phyloP scores from a whole-genome alignment of 2,797 vertebrate genomes.

The Micrastur ruficollis region DNA sequence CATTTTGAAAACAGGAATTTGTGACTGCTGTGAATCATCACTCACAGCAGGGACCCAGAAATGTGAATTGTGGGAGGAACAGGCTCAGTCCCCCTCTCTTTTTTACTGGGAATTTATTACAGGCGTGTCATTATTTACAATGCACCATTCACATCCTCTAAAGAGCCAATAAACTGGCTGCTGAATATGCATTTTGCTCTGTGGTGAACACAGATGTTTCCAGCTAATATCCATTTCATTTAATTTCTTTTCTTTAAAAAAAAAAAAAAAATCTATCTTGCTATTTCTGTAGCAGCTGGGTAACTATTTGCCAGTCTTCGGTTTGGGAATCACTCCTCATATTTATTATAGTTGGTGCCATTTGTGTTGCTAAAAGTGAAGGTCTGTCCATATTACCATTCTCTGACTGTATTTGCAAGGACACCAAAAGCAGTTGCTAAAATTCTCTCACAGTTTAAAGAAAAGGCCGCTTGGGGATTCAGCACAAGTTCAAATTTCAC shows the following conservation, averaged over 20 bases:
- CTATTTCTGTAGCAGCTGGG: conserved; percentile 81
- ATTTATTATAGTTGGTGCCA: conserved; percentile 69
- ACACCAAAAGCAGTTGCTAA: conserved; percentile 61
- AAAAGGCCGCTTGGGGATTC: conserved; percentile 5
- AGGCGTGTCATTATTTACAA: conserved; percentile 82
- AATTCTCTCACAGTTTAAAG: conserved; percentile 47
- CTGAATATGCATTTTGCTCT: conserved; percentile 84
- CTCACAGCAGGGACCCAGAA: conserved; percentile 79
- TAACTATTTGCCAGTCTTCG: conserved; percentile 74
- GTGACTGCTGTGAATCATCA: conserved; percentile 79
- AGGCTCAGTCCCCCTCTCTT: conserved; percentile 72
- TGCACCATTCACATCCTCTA: conserved; percentile 80
- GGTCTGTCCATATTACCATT: conserved; percentile 66
- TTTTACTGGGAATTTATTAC: conserved; percentile 81
- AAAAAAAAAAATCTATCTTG: conserved; percentile 72
- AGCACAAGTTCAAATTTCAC: conserved; percentile 48
- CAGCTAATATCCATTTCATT: conserved; percentile 83
- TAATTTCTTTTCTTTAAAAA: conserved; percentile 79
- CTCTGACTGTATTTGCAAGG: conserved; percentile 40
- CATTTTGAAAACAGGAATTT: conserved; percentile 82
- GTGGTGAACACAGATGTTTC: conserved; percentile 83
- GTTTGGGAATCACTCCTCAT: conserved; percentile 74
- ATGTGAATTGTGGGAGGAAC: conserved; percentile 77
- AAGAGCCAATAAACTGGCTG: conserved; percentile 82
- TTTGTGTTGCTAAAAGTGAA: conserved; percentile 61